Percentiles rank a stretch among this genome's conserved stretches.
phyloP scores from a whole-genome alignment of 2,888 invertebrate species.

The Zootermopsis nevadensis region DNA sequence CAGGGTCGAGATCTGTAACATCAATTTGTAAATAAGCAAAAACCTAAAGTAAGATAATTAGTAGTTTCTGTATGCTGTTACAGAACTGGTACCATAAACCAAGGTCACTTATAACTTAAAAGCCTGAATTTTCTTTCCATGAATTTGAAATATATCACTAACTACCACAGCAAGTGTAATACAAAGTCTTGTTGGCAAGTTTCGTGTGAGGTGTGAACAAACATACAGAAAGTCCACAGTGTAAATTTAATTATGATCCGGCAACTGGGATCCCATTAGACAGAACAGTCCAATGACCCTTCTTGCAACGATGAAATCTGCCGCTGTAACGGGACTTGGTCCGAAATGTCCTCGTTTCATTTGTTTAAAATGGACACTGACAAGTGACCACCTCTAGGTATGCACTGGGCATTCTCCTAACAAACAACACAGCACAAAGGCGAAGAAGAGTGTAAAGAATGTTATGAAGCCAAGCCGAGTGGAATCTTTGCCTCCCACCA shows the following conservation, averaged over 20 bases:
- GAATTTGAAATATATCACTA: background rate
- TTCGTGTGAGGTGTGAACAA: background rate
- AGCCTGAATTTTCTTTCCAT: background rate
- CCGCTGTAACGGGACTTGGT: background rate
- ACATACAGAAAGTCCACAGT: background rate
- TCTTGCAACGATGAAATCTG: constrained; percentile 11
- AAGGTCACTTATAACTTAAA: background rate
- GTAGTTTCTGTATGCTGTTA: background rate
- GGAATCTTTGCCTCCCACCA: background rate
- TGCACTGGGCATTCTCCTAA: background rate
- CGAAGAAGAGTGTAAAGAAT: background rate
- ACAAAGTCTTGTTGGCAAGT: background rate
- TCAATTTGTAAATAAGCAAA: no score
- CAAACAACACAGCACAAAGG: constrained; percentile 9
- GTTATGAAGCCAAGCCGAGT: no score
- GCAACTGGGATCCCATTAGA: background rate
- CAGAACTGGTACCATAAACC: background rate
- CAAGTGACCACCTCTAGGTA: constrained; percentile 1
- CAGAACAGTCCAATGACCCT: constrained; percentile 15
- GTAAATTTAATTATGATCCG: constrained; percentile 5
- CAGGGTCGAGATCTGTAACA: no score
- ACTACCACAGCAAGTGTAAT: background rate
- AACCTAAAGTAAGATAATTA: no score
- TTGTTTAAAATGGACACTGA: background rate
- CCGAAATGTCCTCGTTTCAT: background rate